Conservation (phyloP, 2,797 vertebrate genomes). For the Gouania willdenowi region DNA sequence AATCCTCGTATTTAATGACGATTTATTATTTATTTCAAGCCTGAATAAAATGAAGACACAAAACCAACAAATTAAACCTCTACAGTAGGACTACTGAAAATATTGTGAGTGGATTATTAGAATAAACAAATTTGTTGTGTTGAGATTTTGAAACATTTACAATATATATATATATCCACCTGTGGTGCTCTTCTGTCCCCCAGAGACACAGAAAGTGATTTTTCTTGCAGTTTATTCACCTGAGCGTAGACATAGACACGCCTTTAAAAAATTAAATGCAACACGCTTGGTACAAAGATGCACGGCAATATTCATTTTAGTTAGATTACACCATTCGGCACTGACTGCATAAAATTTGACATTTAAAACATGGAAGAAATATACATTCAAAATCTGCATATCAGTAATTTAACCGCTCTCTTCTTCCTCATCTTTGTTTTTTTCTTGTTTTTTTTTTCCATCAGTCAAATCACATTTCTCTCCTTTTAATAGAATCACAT, state of each 20-base stretch:
- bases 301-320: constrained; percentile 59
- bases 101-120: too few relatives aligned
- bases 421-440: too few relatives aligned
- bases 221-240: constrained; percentile 79
- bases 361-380: constrained; percentile 81
- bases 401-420: constrained; percentile 35
- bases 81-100: too few relatives aligned
- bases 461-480: constrained; percentile 11
- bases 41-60: too few relatives aligned
- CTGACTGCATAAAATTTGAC: constrained; percentile 77
- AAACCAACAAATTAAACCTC: too few relatives aligned
- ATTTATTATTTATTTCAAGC: too few relatives aligned
- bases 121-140: too few relatives aligned
- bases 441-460: too few relatives aligned
- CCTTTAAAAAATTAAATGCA: constrained; percentile 77
- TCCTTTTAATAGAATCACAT: constrained; percentile 22
- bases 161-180: too few relatives aligned
- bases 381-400: constrained; percentile 84
- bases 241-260: constrained; percentile 79
- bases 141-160: too few relatives aligned
- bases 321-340: constrained; percentile 68
- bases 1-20: too few relatives aligned
- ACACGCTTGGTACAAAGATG: constrained; percentile 64
- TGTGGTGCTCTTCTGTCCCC: not conserved
- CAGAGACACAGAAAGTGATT: constrained; percentile 1